Evolutionary conservation across 2,888 invertebrate species (phyloP).

Genomic region (Tyria jacobaeae): DNA sequence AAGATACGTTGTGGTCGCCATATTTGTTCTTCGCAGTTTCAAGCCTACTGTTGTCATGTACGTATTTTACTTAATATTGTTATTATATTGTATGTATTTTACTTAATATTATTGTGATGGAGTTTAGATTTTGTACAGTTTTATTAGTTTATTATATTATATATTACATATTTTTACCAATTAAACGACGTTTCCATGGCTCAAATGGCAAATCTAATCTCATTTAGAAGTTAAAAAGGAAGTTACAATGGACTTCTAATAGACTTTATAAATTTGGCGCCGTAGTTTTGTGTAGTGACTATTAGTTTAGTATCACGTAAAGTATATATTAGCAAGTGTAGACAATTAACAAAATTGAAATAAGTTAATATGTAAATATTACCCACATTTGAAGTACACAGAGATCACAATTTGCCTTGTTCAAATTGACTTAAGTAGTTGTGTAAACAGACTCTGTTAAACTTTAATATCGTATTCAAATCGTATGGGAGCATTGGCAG

Average conservation of each 20-base stretch:
- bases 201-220: no score
- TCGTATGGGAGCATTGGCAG: background rate
- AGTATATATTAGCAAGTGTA: background rate
- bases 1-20: slow-evolving; percentile 60
- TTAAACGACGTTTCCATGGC: no score
- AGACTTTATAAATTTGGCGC: no score
- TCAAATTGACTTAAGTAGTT: slow-evolving; percentile 1
- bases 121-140: background rate
- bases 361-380: background rate
- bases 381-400: no score
- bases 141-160: no score
- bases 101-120: background rate
- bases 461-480: slow-evolving; percentile 2
- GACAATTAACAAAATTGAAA: background rate
- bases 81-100: background rate
- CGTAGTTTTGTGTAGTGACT: no score
- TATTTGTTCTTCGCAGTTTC: slow-evolving; percentile 71
- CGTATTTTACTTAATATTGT: slow-evolving; percentile 39
- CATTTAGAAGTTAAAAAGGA: no score
- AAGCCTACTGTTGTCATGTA: slow-evolving; percentile 77
- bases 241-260: no score
- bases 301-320: background rate
- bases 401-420: background rate
- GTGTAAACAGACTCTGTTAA: background rate
- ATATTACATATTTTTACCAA: no score